Base-by-base conservation (phyloP, 2,888 invertebrate species). In the Drosophila aldrichi region DNA sequence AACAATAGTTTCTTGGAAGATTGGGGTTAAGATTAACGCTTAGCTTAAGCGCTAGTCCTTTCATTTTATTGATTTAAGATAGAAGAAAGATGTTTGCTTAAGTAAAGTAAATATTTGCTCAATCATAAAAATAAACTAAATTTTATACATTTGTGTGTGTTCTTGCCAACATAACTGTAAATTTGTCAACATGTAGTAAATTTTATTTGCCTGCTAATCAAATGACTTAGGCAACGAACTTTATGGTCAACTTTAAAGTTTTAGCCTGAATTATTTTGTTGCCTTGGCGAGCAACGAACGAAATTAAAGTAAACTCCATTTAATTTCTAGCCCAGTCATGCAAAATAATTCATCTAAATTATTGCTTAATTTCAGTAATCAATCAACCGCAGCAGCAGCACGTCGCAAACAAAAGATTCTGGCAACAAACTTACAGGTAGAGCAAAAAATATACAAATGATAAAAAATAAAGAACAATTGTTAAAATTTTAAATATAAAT, bases 361-460 rank as follows among this genome's bases (percentile, higher is more conserved):
- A 83, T 87, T 82, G 76, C 82, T 72, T 73, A 76, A 80, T 72
- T 65, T 76, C 67, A 62, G 82, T 67, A 80, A 85, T 85, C 84
- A 84, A 85, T 85, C 84, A 87, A 60, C 54, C 62, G 41, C 43
- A 58, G 52, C 64, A 54, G 56, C 70, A 54, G 56, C 70, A 71
- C 54, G 68, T 59, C 9, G 43, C 61, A 73, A 70, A 80, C 85
- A 87, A 87, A 87, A 85, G 83, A 77, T 75, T 75, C 67, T 70
- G 67, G 65, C 77, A 75, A 69, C 79, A 70, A 81, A 82, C 85
- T 74, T 72, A 64, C 62, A 61, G 62, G 65, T 61, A 61, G 41
- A 34, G 20, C 10, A 48, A 16, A 38, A 25, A 44, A 25, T 48
- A 44, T 44, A 46, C 1, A 29, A 6, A 25, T 25, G 25, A 25